Percentiles rank a stretch among this genome's conserved stretches.
phyloP scores from a whole-genome alignment of 2,797 vertebrate genomes.

The Malacoctenus gilli region DNA sequence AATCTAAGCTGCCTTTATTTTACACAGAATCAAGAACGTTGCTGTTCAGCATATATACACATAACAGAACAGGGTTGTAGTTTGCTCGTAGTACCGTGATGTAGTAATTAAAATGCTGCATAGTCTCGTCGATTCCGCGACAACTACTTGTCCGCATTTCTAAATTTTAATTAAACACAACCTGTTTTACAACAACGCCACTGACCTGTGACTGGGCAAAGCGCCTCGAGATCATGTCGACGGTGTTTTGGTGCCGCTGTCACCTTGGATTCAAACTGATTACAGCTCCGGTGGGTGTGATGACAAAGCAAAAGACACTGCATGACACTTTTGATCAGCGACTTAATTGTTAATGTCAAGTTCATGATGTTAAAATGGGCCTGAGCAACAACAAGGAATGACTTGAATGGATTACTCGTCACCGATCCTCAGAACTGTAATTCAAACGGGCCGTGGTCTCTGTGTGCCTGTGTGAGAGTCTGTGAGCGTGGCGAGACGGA shows the following conservation, averaged over 20 bases:
- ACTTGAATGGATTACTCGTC: slow-evolving; percentile 13
- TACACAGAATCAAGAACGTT: no score
- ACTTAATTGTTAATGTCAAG: slow-evolving; percentile 43
- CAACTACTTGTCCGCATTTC: not conserved
- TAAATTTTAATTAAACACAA: slow-evolving; percentile 1
- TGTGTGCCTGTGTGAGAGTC: not conserved
- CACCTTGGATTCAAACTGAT: slow-evolving; percentile 22
- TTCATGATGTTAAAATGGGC: slow-evolving; percentile 31
- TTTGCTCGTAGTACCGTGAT: not conserved
- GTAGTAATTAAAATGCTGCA: not conserved
- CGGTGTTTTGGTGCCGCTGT: slow-evolving; percentile 11
- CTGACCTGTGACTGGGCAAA: not conserved
- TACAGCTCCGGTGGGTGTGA: slow-evolving; percentile 23
- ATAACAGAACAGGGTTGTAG: not conserved
- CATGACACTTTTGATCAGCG: slow-evolving; percentile 22
- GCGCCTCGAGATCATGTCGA: not conserved
- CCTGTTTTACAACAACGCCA: not conserved
- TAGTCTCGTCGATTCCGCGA: not conserved
- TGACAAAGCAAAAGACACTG: slow-evolving; percentile 9
- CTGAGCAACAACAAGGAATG: not conserved
- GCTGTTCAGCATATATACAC: not conserved
- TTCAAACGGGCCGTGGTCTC: not conserved
- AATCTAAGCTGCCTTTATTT: no score
- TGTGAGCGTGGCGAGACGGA: no score
- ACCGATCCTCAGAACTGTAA: not conserved